Evolutionary conservation across 2,797 vertebrate species (phyloP), one percentile per base, ranked within the genome.

Genomic region (Heterohyrax brucei): DNA sequence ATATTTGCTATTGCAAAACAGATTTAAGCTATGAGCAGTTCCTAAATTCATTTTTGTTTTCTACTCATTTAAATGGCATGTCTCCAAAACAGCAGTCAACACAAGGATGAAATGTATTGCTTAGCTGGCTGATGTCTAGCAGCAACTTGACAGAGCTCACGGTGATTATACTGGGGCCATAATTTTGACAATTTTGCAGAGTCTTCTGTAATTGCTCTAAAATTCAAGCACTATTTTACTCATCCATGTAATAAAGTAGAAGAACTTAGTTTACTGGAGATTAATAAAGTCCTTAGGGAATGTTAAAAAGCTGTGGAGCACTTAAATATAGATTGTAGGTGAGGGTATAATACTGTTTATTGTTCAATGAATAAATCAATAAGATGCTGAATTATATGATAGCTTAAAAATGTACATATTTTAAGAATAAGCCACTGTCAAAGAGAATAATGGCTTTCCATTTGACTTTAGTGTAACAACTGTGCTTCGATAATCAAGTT

Each of bases 281-380:
- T 96, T 97, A 98, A 97, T 97, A 97, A 96, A 96, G 64, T 96
- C 66, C 66, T 94, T 73, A 21, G 19, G 50, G 95, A 94, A 85
- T 85, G 97, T 62, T 97, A 94, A 96, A 97, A 97, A 89, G 46
- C 84, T 96, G 83, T 86, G 95, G 93, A 97, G 94, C 22, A 89
- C n/a, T 97, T 96, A 96, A 98, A 88, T 96, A 70, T n/a, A 97
- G 92, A 95, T 95, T 96, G 89, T 56, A 97, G 97, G 70, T 97
- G 94, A 97, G 44, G 70, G 62, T n/a, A 26, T 75, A 82, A 89
- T 56, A 66, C 4, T 68, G 70, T 66, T 87, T 89, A 28, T 56
- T 75, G 39, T 94, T 94, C 88, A 93, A 81, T 89, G 30, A 96
- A 59, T 22, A 96, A 96, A 66, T 79, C 94, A 91, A 93, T 61